These are phyloP conservation scores for Lophius americanus DNA, from an alignment of 2,797 vertebrate genomes.

Conservation along the genomic window DNA sequence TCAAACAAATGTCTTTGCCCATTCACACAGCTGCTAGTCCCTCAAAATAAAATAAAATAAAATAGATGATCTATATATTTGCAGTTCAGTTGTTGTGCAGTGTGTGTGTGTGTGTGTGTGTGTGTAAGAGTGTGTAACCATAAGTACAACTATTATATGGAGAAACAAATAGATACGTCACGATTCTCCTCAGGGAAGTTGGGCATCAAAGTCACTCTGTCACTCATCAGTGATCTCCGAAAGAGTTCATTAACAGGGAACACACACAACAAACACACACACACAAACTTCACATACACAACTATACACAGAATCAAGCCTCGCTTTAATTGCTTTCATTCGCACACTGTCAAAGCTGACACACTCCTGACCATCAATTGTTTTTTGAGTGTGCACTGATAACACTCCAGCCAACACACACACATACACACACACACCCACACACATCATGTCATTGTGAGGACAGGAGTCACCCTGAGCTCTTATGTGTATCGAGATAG, in stretches of 20 bases:
- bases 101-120: conserved; percentile 4
- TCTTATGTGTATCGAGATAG: conserved; percentile 20
- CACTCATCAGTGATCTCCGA: conserved; percentile 10
- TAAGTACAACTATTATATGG: conserved; percentile 24
- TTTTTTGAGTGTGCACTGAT: neutral
- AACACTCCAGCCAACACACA: neutral
- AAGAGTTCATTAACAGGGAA: no score
- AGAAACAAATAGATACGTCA: conserved; percentile 37
- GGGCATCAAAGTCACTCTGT: conserved; percentile 17
- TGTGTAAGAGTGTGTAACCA: neutral
- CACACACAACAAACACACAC: neutral
- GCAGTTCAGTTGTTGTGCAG: no score
- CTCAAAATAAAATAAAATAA: no score
- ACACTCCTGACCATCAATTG: neutral
- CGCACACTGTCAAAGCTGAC: conserved; percentile 7
- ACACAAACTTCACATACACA: neutral
- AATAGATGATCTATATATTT: no score
- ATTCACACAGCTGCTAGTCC: no score
- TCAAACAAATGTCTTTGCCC: no score
- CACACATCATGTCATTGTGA: neutral
- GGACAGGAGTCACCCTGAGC: conserved; percentile 32
- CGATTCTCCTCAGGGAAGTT: conserved; percentile 23
- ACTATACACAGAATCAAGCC: neutral
- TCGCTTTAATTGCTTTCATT: neutral
- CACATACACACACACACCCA: neutral